phyloP scores from a whole-genome alignment of 2,113 vertebrate species.

The Panthera tigris region DNA sequence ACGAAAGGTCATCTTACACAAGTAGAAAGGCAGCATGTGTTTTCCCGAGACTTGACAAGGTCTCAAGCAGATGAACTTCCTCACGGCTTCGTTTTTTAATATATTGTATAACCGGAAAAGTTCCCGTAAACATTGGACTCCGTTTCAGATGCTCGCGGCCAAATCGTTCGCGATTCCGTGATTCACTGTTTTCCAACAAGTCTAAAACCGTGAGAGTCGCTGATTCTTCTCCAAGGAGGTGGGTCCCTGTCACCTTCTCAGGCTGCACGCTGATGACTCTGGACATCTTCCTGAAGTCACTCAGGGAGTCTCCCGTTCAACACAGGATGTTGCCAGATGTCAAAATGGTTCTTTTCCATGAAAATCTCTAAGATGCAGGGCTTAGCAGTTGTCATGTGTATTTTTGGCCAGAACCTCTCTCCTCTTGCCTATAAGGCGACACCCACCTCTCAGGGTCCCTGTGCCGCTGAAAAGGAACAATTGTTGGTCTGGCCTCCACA shows the following conservation, averaged over 20 bases:
- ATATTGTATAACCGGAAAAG: neutral
- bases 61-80: neutral
- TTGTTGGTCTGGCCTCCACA: neutral
- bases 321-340: neutral
- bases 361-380: neutral
- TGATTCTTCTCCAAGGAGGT: neutral
- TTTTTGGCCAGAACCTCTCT: neutral
- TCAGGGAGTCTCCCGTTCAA: neutral
- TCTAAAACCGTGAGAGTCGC: too few relatives aligned
- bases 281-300: neutral
- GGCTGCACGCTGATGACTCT: fast-evolving
- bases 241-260: neutral
- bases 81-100: neutral
- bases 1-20: neutral
- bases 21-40: neutral
- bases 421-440: neutral
- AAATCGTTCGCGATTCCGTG: neutral
- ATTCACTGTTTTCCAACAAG: neutral
- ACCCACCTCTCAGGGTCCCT: neutral
- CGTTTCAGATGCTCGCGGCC: neutral
- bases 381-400: neutral
- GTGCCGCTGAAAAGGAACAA: neutral
- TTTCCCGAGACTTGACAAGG: neutral
- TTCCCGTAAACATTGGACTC: neutral
- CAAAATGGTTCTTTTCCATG: too few relatives aligned